phyloP scores from a whole-genome alignment of 2,113 vertebrate genomes.

The Proteles cristata region DNA sequence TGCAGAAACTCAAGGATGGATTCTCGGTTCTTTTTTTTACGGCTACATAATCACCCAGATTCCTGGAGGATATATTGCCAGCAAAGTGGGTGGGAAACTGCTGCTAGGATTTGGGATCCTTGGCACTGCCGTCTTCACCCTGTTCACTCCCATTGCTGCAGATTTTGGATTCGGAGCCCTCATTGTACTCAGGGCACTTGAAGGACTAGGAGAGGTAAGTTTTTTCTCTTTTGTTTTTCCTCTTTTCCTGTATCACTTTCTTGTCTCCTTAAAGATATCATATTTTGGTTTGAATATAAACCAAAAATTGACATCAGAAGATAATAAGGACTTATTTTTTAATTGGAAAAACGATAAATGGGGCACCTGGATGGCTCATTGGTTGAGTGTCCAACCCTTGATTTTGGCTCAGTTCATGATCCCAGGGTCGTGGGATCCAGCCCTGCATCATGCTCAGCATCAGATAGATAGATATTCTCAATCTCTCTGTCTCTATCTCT shows the following conservation, averaged over 20 bases:
- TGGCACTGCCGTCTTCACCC: conserved; percentile 92
- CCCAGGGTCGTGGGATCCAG: background rate
- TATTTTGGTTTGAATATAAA: background rate
- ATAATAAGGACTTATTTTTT: background rate
- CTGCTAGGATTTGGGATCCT: conserved; percentile 94
- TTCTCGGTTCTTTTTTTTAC: conserved; percentile 98
- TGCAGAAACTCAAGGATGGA: conserved; percentile 97
- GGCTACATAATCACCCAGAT: conserved; percentile 98
- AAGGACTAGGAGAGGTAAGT: conserved; percentile 96
- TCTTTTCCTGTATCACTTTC: background rate
- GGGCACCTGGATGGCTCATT: background rate
- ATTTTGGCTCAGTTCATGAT: background rate
- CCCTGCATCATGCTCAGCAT: background rate
- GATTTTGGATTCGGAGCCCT: conserved; percentile 92
- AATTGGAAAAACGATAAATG: background rate
- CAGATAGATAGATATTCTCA: too few relatives aligned
- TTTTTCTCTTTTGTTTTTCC: background rate
- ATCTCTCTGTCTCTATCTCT: background rate
- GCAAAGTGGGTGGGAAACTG: conserved; percentile 93
- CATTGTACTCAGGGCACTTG: conserved; percentile 92
- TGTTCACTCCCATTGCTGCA: conserved; percentile 95
- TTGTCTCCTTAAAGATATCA: background rate
- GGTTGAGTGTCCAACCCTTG: background rate
- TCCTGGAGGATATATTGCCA: conserved; percentile 95
- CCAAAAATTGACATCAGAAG: background rate